These are phyloP conservation scores for Drosophila parabipectinata DNA, from an alignment of 1,140 invertebrate species.

Conservation along the genomic window DNA sequence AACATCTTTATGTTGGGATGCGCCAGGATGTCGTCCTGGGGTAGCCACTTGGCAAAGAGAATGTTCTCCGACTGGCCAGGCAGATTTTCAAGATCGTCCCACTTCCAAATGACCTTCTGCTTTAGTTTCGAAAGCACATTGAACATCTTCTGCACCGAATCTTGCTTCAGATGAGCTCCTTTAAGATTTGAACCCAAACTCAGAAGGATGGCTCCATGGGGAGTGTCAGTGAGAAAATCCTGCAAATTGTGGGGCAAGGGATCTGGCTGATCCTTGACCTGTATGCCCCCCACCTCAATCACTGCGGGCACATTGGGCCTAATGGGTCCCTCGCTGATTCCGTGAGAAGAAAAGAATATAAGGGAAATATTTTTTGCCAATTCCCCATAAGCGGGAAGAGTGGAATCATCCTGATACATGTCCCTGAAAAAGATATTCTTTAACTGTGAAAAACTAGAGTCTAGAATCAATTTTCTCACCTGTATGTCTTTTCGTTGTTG, in stretches of 20 bases:
- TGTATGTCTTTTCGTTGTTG: neutral
- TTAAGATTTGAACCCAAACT: neutral
- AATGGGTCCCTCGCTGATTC: conserved; percentile 1
- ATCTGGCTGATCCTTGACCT: neutral
- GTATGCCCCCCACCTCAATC: neutral
- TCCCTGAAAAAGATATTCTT: neutral
- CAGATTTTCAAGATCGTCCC: neutral
- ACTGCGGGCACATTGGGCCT: neutral
- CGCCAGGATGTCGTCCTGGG: conserved; percentile 2
- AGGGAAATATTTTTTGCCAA: conserved; percentile 1
- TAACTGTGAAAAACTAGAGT: neutral
- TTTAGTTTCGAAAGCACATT: neutral
- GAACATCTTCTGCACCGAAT: neutral
- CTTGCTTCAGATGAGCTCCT: neutral
- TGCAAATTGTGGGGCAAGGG: neutral
- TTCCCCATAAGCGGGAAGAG: neutral
- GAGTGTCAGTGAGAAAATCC: neutral
- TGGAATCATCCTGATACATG: neutral
- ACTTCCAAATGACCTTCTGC: conserved; percentile 4
- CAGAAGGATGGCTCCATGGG: neutral
- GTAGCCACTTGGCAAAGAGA: neutral
- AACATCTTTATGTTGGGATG: neutral
- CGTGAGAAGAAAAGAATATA: neutral
- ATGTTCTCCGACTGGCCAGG: neutral
- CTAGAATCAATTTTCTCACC: neutral